Conservation (phyloP, 2,888 invertebrate genomes). For the Thereva unica region DNA sequence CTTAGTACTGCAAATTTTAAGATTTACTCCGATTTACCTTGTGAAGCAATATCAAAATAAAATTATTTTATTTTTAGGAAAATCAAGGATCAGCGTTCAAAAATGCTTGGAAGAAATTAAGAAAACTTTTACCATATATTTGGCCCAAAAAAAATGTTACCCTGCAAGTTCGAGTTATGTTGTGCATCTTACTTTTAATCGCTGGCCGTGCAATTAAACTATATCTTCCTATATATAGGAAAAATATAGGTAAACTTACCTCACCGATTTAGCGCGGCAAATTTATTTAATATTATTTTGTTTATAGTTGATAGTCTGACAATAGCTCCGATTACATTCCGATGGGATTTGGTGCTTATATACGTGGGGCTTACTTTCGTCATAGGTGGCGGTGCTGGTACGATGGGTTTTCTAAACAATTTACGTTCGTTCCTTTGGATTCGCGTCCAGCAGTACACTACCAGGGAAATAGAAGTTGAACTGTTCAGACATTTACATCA, state of each 20-base stretch:
- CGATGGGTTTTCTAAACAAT: conserved; percentile 92
- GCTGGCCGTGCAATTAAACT: conserved; percentile 86
- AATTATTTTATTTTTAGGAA: conserved; percentile 53
- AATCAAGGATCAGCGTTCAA: conserved; percentile 72
- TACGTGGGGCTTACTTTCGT: conserved; percentile 89
- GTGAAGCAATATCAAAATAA: conserved; percentile 4
- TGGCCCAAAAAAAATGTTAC: conserved; percentile 85
- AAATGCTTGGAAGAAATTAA: conserved; percentile 77
- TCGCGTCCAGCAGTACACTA: conserved; percentile 92
- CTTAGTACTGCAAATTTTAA: too few relatives aligned
- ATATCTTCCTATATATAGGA: conserved; percentile 91
- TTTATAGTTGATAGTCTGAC: conserved; percentile 79
- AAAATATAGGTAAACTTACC: conserved; percentile 75
- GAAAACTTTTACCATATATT: conserved; percentile 82
- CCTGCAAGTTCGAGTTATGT: conserved; percentile 79
- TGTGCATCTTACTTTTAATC: conserved; percentile 77
- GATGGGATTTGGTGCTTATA: conserved; percentile 88
- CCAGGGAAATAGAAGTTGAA: conserved; percentile 86
- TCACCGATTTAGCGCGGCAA: neutral
- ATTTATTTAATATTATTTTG: conserved; percentile 18
- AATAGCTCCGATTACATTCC: conserved; percentile 64
- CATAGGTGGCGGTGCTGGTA: conserved; percentile 92
- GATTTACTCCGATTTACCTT: conserved; percentile 10
- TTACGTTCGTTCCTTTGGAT: conserved; percentile 93
- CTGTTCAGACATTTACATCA: conserved; percentile 87